Evolutionary conservation across 2,113 vertebrate genomes (phyloP).

Genomic region (Paracanthobrama guichenoti): DNA sequence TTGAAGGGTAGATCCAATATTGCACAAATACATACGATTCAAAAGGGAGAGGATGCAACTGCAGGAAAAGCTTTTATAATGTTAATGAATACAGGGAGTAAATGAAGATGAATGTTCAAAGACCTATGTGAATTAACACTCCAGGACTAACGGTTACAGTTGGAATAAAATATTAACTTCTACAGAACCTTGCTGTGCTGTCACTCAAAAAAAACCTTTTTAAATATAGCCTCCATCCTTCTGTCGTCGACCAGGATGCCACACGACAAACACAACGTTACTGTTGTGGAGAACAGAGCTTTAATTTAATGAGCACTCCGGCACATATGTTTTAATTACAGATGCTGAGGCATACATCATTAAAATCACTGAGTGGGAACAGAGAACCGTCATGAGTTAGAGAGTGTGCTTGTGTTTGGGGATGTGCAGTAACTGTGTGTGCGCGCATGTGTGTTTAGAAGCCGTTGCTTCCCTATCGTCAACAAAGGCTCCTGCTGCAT

Average conservation of each 20-base stretch:
- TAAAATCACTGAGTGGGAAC: conserved; percentile 58
- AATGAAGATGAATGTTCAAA: conserved; percentile 8
- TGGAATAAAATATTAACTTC: conserved; percentile 26
- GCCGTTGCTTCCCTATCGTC: not conserved
- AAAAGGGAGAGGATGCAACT: not conserved
- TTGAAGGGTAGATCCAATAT: not conserved
- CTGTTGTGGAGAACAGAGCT: conserved; percentile 43
- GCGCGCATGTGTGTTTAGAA: conserved; percentile 1
- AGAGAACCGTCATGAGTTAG: conserved; percentile 32
- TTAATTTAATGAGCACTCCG: conserved; percentile 56
- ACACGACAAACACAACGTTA: not conserved
- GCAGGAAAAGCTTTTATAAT: conserved; percentile 19
- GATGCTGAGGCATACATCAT: conserved; percentile 55
- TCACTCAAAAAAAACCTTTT: conserved; percentile 14
- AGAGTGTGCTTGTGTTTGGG: conserved; percentile 45
- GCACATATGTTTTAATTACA: conserved; percentile 62
- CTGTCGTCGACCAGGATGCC: conserved; percentile 24
- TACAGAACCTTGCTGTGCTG: conserved; percentile 6
- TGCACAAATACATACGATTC: not conserved
- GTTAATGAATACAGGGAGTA: conserved; percentile 21
- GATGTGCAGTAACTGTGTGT: conserved; percentile 31
- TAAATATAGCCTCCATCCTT: conserved; percentile 37
- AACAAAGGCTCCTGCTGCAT: not conserved
- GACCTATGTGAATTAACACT: not conserved
- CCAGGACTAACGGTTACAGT: not conserved